A percentile compares a stretch with the other conserved stretches of the same genome.
Evolutionary conservation across 2,888 invertebrate genomes (phyloP).

Genomic region (Lepidocyrtoides sp.): DNA sequence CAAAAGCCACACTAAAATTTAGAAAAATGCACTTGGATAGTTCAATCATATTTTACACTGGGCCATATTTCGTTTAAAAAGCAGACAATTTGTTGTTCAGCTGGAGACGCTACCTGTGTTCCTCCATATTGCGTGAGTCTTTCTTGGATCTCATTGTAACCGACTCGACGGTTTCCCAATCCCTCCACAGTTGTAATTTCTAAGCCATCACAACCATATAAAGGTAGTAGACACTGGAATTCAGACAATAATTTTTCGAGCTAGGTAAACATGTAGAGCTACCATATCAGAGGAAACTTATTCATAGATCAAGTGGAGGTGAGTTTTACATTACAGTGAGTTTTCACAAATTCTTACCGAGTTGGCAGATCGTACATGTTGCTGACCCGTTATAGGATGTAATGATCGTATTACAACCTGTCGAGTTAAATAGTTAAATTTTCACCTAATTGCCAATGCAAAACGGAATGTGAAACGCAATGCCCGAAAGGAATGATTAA

Average conservation of each 20-base stretch:
- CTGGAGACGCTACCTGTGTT: conserved; percentile 89
- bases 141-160: conserved; percentile 91
- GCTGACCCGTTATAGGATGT: conserved; percentile 23
- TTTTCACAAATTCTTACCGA: conserved; percentile 22
- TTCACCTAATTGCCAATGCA: too few species aligned
- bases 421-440: too few species aligned
- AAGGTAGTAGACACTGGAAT: conserved; percentile 90
- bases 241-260: too few species aligned
- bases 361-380: conserved; percentile 7
- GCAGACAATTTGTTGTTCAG: too few species aligned
- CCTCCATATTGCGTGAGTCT: conserved; percentile 90
- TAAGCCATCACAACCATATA: conserved; percentile 90
- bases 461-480: too few species aligned
- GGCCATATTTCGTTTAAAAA: too few species aligned
- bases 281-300: too few species aligned
- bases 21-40: not conserved
- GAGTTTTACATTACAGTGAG: too few species aligned
- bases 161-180: conserved; percentile 89
- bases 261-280: too few species aligned
- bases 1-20: conserved; percentile 90
- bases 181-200: conserved; percentile 92
- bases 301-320: too few species aligned
- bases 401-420: not conserved
- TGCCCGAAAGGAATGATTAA: too few species aligned
- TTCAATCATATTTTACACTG: too few species aligned